Conservation (phyloP, 2,888 invertebrate species). For the Aelia acuminata region DNA sequence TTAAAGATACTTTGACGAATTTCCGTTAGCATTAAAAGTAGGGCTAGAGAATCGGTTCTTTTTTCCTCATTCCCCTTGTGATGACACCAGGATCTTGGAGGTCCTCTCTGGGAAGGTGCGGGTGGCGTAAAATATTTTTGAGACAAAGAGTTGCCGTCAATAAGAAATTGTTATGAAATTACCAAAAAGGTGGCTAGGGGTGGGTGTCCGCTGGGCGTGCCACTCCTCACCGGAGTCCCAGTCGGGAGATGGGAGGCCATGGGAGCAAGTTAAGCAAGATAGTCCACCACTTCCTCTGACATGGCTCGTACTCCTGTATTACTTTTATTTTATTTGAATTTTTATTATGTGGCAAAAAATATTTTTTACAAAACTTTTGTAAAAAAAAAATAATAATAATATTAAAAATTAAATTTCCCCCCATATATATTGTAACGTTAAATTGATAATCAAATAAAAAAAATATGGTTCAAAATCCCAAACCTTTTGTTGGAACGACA, state of each 20-base stretch:
- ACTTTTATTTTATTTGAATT: too few relatives aligned
- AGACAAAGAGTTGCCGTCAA: neutral
- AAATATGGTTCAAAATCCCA: too few relatives aligned
- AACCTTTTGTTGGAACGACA: too few relatives aligned
- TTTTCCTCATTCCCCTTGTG: neutral
- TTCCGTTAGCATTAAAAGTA: neutral
- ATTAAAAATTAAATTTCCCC: neutral
- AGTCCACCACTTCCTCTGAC: neutral
- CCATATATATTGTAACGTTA: too few relatives aligned
- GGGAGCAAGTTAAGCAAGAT: neutral
- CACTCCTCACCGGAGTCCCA: neutral
- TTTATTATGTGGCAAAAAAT: too few relatives aligned
- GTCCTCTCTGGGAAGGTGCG: neutral
- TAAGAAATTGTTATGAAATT: slow-evolving; percentile 50
- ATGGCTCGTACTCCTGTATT: slow-evolving; percentile 9
- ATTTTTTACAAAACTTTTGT: neutral
- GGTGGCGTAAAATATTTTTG: neutral
- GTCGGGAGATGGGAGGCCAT: slow-evolving; percentile 15
- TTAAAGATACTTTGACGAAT: neutral
- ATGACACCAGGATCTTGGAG: neutral
- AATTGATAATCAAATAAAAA: too few relatives aligned
- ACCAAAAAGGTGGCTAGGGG: neutral
- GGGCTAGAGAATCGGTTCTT: neutral
- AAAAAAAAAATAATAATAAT: neutral
- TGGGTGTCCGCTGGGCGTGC: neutral